These are phyloP conservation scores for Odocoileus virginianus DNA, from an alignment of 2,113 vertebrate genomes.

Conservation along the genomic window DNA sequence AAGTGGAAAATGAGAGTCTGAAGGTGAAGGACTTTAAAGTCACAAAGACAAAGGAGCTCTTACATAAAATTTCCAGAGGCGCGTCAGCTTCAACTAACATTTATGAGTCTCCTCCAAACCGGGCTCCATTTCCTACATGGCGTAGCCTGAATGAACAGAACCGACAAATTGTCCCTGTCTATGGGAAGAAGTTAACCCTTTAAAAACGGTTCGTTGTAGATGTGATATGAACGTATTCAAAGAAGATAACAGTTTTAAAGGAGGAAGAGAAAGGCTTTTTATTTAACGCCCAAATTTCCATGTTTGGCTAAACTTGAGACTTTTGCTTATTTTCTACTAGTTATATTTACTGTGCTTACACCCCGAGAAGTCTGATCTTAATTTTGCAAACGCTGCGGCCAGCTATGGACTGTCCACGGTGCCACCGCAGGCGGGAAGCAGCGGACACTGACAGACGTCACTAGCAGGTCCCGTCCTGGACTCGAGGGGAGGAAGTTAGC, in stretches of 20 bases:
- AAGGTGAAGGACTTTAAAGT: slow-evolving; percentile 47
- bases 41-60: not conserved
- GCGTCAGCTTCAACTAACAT: not conserved
- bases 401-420: rapidly evolving
- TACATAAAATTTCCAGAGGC: not conserved
- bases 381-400: not conserved
- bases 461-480: not conserved
- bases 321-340: not conserved
- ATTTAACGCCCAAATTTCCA: not conserved
- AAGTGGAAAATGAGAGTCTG: slow-evolving; percentile 19
- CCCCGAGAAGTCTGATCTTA: not conserved
- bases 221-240: not conserved
- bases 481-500: not conserved
- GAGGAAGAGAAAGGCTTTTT: not conserved
- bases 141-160: not conserved
- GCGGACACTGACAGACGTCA: not conserved
- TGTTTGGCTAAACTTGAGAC: not conserved
- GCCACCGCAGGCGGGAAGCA: not conserved
- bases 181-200: not conserved
- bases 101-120: not conserved
- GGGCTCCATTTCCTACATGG: rapidly evolving
- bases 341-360: not conserved
- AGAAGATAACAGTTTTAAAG: not conserved
- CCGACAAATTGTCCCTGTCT: not conserved
- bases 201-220: not conserved